phyloP scores from a whole-genome alignment of 2,113 vertebrate genomes.

The Oplegnathus fasciatus region DNA sequence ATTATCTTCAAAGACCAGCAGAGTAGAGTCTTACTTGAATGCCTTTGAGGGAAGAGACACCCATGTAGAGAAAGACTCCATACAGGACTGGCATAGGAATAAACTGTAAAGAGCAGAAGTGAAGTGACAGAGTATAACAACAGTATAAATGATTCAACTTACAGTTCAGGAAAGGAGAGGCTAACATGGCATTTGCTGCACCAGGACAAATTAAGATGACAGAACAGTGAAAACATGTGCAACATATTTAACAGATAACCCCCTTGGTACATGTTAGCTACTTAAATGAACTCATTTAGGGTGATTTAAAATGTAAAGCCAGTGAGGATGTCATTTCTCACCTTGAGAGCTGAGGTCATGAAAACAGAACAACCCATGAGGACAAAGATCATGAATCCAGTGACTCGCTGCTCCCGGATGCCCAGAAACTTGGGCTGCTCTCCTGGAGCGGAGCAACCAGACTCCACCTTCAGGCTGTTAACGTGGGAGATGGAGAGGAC shows the following conservation, averaged over 20 bases:
- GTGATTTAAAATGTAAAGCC: background rate
- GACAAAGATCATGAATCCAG: conserved; percentile 94
- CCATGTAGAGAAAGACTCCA: conserved; percentile 98
- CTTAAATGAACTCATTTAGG: background rate
- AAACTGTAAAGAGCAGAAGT: conserved; percentile 83
- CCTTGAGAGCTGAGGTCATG: conserved; percentile 96
- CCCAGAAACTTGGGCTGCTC: conserved; percentile 97
- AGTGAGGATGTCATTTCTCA: conserved; percentile 59
- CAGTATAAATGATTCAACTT: background rate
- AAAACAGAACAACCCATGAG: conserved; percentile 96
- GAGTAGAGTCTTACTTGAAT: conserved; percentile 89
- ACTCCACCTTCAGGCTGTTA: conserved; percentile 97
- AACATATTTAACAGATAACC: background rate
- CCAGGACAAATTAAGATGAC: background rate
- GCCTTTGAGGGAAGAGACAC: conserved; percentile 95
- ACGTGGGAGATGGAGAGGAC: conserved; percentile 97
- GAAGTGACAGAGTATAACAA: background rate
- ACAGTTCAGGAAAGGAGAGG: background rate
- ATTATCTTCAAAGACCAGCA: conserved; percentile 49
- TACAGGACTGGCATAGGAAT: conserved; percentile 99
- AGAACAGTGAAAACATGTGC: background rate
- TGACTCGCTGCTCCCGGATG: conserved; percentile 94
- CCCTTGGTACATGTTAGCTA: background rate
- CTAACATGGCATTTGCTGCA: background rate
- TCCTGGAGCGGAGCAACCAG: conserved; percentile 94